Base-by-base conservation (phyloP, 1,140 invertebrate species). In the Mercenaria mercenaria region DNA sequence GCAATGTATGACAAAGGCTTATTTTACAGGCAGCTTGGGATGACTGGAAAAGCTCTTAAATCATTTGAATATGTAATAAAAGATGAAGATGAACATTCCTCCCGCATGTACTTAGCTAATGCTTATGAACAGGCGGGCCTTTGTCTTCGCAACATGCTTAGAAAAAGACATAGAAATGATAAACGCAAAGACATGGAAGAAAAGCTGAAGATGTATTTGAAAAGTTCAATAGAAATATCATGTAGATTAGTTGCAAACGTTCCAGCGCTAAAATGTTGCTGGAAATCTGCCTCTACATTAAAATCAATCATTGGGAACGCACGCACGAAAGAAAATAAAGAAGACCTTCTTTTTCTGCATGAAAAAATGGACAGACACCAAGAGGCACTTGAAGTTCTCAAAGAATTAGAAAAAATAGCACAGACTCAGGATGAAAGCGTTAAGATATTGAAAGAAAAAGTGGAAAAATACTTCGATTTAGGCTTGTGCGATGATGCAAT, bases 1-100 rank as follows among this genome's bases (percentile, higher is more conserved):
- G 80, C 80, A 3, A 32, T 41, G 0, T 82, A 82, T 29, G 80
- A 82, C 37, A 82, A 82, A 82, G 80, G 80, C 39, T 43, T 82
- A 64, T 41, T 64, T 26, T 41, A 39, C 34, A 37, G 80, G n/a
- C 80, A 82, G 43, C 18, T 59, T 0, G 59, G 26, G 11, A 23
- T 41, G 8, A 0, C 29, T 29, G 13, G n/a, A 0, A 23, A 64
- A n/a, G 80, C 80, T 23, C 18, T 64, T 13, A 59, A 64, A 8
- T 15, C 34, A 82, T 82, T 82, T 37, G 43, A 64, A 26, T 10
- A 43, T 37, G 1, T 82, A 0, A 64, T 82, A 26, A 64, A 29
- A 39, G 39, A 82, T 43, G 18, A 81, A 37, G 41, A 32, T 34
- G 13, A 18, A 18, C 18, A 41, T 1, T 39, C 32, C 15, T 82